phyloP scores from a whole-genome alignment of 2,113 vertebrate genomes.

The Cepphus grylle region DNA sequence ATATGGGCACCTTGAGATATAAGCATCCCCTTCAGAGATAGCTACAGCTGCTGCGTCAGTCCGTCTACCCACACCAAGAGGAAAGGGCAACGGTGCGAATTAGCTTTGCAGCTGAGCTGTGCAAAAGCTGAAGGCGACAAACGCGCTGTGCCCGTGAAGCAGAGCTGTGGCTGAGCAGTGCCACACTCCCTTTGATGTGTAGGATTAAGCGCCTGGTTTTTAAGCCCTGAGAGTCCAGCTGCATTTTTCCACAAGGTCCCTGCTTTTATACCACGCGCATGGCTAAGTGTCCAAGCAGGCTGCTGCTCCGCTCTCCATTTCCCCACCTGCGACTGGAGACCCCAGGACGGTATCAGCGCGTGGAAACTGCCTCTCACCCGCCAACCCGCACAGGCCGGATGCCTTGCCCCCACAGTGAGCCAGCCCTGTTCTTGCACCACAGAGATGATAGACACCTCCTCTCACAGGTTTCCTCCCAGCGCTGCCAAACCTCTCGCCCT shows the following conservation, averaged over 20 bases:
- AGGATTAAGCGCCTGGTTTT: background rate
- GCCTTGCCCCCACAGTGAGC: background rate
- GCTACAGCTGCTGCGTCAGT: background rate
- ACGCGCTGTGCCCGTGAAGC: fast-evolving
- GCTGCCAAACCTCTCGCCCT: background rate
- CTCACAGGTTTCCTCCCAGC: background rate
- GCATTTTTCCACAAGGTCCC: background rate
- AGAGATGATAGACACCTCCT: fast-evolving
- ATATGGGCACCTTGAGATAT: background rate
- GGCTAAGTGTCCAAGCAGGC: background rate
- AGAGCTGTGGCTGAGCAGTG: background rate
- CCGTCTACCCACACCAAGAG: background rate
- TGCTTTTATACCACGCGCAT: fast-evolving
- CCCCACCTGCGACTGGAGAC: background rate
- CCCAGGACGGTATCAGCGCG: fast-evolving
- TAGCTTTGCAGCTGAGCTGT: background rate
- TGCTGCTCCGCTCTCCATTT: background rate
- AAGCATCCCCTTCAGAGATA: background rate
- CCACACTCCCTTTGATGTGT: background rate
- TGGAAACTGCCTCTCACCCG: fast-evolving
- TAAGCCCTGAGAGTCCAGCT: background rate
- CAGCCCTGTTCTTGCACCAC: fast-evolving
- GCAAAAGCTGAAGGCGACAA: background rate
- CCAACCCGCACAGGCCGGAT: background rate
- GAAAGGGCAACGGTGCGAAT: background rate